Base-by-base conservation (phyloP, 2,888 invertebrate genomes). In the Pecten maximus region DNA sequence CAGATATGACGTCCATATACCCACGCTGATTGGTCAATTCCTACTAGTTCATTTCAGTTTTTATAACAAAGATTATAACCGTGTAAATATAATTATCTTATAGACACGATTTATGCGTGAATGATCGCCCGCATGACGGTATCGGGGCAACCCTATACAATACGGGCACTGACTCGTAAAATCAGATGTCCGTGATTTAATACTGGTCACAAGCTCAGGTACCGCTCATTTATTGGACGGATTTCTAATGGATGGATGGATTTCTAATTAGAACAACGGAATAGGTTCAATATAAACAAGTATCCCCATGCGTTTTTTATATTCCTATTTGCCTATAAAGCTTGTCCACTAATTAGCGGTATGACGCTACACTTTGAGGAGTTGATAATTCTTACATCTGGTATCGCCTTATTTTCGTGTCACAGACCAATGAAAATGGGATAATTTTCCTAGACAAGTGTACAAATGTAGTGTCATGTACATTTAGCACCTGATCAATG, bases 71-170 rank as follows among this genome's bases (percentile, higher is more conserved):
- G 16, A 88, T 44, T 16, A 88, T 48, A 88, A 28, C 40, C 15
- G 23, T 48, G 40, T 48, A 88, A 40, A 88, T 44, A 35, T 44
- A 50, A 44, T 50, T n/a, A 88, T 88, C 44, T 16, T 44, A 35
- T 39, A 44, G 44, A 40, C 35, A 28, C 44, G 40, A 88, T 44
- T 88, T 88, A 88, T 88, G 50, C 15, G 50, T 40, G 44, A 48
- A 35, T 48, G 23, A 28, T 74, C 74, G 23, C 74, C 74, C 74
- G 2, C 35, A 74, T 2, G 6, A 28, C 35, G 28, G 74, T 74
- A 74, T 74, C 74, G 10, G 35, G 28, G 74, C 74, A 74, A 74
- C 74, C 19, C 35, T 16, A 8, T 74, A 35, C n/a, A 19, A n/a
- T 2, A 23, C 54, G n/a, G 19, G n/a, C 3, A 23, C 6, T 2